Evolutionary conservation across 2,113 vertebrate species (phyloP).

Genomic region (Ptychochromis oligacanthus): DNA sequence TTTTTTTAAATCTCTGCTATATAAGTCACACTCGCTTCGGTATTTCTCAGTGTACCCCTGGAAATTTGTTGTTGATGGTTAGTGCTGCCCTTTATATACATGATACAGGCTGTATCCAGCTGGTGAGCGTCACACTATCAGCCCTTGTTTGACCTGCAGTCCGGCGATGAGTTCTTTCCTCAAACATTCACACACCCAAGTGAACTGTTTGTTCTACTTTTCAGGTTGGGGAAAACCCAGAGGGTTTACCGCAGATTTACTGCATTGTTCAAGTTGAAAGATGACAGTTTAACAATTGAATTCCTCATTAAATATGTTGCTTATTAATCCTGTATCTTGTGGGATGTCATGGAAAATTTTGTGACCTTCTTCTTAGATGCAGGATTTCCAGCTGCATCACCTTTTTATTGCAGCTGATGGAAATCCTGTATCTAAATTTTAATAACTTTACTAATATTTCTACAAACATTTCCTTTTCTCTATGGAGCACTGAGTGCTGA

Average conservation of each 20-base stretch:
- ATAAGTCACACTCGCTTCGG: neutral
- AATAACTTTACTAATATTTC: neutral
- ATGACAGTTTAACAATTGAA: neutral
- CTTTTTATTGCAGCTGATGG: neutral
- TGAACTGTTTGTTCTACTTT: neutral
- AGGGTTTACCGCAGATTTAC: neutral
- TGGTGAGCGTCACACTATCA: neutral
- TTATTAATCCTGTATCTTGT: neutral
- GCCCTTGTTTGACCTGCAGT: neutral
- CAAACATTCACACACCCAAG: neutral
- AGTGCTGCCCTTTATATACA: neutral
- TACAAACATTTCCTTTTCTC: neutral
- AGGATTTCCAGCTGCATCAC: too few relatives aligned
- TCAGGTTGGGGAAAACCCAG: neutral
- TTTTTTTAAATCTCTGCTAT: neutral
- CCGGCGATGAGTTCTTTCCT: neutral
- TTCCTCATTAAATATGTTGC: neutral
- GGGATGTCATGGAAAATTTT: neutral
- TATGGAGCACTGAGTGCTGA: neutral
- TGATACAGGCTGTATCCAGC: neutral
- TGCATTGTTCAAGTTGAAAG: neutral
- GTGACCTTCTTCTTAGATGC: too few relatives aligned
- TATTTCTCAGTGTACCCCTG: neutral
- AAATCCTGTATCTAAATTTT: neutral
- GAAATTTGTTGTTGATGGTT: neutral